A percentile compares a stretch with the other conserved stretches of the same genome.
Evolutionary conservation across 1,140 invertebrate genomes (phyloP).

Genomic region (Drosophila arawakana): DNA sequence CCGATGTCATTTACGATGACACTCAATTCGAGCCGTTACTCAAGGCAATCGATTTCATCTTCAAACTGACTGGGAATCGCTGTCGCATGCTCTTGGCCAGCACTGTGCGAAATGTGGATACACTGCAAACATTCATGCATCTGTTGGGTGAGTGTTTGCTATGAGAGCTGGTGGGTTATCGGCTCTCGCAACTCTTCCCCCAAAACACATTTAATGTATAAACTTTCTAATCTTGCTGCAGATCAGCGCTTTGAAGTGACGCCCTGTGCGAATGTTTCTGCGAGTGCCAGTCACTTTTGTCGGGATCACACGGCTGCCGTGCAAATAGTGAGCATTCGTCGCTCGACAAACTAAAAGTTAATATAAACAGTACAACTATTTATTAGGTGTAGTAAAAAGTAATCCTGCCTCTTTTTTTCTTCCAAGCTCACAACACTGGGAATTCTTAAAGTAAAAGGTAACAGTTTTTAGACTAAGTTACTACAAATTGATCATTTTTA

Average conservation of each 20-base stretch:
- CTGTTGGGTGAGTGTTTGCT: constrained; percentile 56
- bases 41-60: constrained; percentile 60
- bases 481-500: no score
- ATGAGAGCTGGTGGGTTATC: no score
- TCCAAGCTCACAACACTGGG: no score
- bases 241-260: constrained; percentile 50
- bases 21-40: constrained; percentile 63
- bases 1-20: constrained; percentile 80
- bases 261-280: constrained; percentile 66
- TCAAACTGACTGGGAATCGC: constrained; percentile 28
- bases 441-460: no score
- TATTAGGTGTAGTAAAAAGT: no score
- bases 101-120: constrained; percentile 77
- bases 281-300: constrained; percentile 64
- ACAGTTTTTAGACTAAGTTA: no score
- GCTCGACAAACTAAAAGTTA: constrained; percentile 43
- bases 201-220: not conserved
- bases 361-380: not conserved
- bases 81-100: constrained; percentile 72
- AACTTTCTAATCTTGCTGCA: constrained; percentile 23
- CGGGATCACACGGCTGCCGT: constrained; percentile 70
- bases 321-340: constrained; percentile 65
- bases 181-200: not conserved
- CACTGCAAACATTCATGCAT: constrained; percentile 65
- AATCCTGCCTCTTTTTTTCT: no score